Conservation (phyloP, 2,113 vertebrate genomes). For the Mesoclemmys tuberculata region DNA sequence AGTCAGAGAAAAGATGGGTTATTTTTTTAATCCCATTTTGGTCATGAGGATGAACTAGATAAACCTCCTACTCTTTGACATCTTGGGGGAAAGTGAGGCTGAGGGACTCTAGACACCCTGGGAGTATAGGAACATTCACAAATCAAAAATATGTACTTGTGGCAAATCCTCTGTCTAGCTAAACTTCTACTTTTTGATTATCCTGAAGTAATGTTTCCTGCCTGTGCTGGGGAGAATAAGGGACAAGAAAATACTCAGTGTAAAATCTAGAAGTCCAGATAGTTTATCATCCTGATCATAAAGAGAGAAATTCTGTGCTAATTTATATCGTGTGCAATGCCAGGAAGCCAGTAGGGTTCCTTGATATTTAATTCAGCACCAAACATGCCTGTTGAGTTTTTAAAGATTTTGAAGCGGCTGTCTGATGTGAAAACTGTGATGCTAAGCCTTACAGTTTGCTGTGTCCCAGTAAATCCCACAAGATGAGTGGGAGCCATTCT, state of each 20-base stretch:
- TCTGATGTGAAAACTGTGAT: background rate
- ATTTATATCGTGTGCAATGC: background rate
- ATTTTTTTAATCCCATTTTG: background rate
- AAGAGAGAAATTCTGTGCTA: background rate
- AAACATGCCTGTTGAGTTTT: background rate
- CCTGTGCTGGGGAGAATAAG: background rate
- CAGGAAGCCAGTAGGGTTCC: background rate
- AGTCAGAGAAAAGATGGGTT: background rate
- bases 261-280: background rate
- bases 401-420: background rate
- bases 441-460: background rate
- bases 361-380: background rate
- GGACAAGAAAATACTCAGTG: background rate
- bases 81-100: background rate
- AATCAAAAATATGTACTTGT: background rate
- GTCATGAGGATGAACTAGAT: background rate
- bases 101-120: background rate
- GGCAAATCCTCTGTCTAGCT: background rate
- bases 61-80: background rate
- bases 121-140: background rate
- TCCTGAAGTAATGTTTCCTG: background rate
- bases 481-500: background rate
- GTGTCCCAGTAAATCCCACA: background rate
- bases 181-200: conserved; percentile 12
- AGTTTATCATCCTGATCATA: rapidly evolving